A percentile compares a stretch with the other conserved stretches of the same genome.
Conservation (phyloP, 2,797 vertebrate genomes). For the Coilia nasus region DNA sequence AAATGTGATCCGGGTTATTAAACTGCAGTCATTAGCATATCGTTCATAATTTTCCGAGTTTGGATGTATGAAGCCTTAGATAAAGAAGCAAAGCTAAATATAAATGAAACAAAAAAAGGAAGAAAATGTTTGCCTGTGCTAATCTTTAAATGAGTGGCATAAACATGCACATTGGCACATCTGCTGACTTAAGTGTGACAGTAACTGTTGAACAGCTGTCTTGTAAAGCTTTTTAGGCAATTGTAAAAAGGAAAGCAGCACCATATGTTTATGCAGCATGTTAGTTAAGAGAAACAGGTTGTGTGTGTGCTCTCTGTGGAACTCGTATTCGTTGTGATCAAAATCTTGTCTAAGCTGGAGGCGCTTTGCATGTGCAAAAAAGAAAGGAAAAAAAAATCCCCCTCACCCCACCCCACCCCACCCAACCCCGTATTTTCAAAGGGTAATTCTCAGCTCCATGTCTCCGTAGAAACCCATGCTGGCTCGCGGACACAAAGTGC, state of each 20-base stretch:
- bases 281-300: neutral
- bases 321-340: neutral
- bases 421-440: no score
- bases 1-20: neutral
- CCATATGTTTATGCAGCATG: neutral
- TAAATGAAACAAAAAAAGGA: neutral
- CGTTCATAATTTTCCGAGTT: neutral
- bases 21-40: neutral
- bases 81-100: neutral
- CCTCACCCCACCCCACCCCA: no score
- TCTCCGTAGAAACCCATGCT: neutral
- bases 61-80: neutral
- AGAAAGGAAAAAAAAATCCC: neutral
- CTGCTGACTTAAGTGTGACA: neutral
- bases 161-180: neutral
- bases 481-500: constrained; percentile 7
- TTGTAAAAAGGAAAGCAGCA: neutral
- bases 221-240: neutral
- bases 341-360: neutral
- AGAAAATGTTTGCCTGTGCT: neutral
- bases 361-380: neutral
- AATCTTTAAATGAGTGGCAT: neutral
- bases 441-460: neutral
- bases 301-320: constrained; percentile 15
- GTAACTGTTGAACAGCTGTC: neutral